phyloP scores from a whole-genome alignment of 1,140 invertebrate genomes.

The Bombus affinis region DNA sequence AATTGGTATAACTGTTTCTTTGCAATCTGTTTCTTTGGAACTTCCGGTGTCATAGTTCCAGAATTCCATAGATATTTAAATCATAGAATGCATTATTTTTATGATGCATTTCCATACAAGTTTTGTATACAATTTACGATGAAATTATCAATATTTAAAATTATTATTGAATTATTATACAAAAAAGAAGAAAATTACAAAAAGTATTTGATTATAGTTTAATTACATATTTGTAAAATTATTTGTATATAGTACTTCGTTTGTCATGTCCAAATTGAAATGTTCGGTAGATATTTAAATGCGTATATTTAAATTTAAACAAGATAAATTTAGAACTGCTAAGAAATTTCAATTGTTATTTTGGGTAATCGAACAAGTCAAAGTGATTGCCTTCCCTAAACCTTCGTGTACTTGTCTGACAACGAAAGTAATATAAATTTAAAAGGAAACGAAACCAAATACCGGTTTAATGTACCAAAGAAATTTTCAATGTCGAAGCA shows the following conservation, averaged over 20 bases:
- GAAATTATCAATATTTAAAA: neutral
- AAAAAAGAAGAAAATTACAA: neutral
- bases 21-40: neutral
- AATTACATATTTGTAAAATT: neutral
- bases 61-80: neutral
- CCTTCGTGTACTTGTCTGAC: neutral
- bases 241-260: neutral
- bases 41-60: slow-evolving; percentile 10
- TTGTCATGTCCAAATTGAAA: neutral
- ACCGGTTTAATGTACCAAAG: slow-evolving; percentile 33
- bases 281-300: neutral
- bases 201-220: neutral
- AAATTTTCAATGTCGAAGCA: slow-evolving; percentile 41
- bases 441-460: slow-evolving; percentile 25
- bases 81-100: neutral
- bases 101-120: too few species aligned
- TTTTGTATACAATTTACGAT: neutral
- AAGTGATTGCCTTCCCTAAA: neutral
- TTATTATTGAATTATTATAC: neutral
- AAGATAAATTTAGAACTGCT: slow-evolving; percentile 27
- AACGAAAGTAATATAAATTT: slow-evolving; percentile 24
- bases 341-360: slow-evolving; percentile 33
- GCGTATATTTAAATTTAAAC: neutral
- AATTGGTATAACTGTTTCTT: slow-evolving; percentile 9
- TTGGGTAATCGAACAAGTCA: slow-evolving; percentile 17